phyloP scores from a whole-genome alignment of 2,797 vertebrate genomes.

The Vultur gryphus region DNA sequence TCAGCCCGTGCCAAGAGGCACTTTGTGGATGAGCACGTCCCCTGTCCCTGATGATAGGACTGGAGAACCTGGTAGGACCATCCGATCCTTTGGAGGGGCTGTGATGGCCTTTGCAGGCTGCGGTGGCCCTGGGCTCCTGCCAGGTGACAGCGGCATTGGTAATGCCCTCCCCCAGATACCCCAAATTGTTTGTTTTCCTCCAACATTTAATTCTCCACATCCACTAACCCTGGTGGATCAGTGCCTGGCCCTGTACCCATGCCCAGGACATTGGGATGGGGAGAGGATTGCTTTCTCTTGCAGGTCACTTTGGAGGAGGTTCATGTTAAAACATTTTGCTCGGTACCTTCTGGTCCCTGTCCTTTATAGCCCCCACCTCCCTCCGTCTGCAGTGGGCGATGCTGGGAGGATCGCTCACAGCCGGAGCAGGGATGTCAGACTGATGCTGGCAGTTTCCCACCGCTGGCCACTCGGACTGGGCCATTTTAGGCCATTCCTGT shows the following conservation, averaged over 20 bases:
- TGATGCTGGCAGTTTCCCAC: background rate
- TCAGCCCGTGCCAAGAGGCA: background rate
- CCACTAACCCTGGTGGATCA: background rate
- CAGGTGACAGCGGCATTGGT: background rate
- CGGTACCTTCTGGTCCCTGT: background rate
- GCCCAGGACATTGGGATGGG: background rate
- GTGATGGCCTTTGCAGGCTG: background rate
- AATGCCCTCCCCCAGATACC: too few species aligned
- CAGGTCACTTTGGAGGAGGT: background rate
- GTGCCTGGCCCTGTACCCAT: rapidly evolving
- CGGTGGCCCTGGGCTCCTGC: background rate
- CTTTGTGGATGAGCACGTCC: background rate
- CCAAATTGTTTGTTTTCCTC: background rate
- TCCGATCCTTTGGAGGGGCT: background rate
- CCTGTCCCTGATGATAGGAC: background rate
- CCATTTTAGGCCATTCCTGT: background rate
- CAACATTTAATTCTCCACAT: background rate
- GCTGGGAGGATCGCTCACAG: rapidly evolving
- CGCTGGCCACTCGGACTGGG: background rate
- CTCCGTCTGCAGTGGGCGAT: rapidly evolving
- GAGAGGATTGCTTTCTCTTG: background rate
- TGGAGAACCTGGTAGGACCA: background rate
- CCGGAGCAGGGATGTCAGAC: background rate
- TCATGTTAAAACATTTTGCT: background rate
- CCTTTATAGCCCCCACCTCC: background rate